phyloP scores from a whole-genome alignment of 2,888 invertebrate genomes.

The Drosophila robusta region DNA sequence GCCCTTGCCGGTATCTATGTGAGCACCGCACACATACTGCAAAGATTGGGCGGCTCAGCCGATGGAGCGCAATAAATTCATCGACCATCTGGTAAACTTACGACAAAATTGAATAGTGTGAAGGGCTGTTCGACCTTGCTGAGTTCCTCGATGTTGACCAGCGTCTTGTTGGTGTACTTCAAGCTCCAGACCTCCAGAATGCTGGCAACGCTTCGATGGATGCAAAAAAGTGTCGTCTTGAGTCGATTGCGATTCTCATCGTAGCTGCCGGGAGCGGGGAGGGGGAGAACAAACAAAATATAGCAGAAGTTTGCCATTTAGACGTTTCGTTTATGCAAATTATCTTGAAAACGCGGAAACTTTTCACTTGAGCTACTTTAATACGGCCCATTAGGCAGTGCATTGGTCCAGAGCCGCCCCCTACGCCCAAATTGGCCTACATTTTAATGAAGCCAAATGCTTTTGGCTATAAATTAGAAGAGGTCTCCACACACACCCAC shows the following conservation, averaged over 20 bases:
- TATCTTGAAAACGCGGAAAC: conserved; percentile 53
- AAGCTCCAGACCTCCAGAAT: conserved; percentile 93
- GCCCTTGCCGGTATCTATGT: conserved; percentile 89
- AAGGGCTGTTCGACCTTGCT: conserved; percentile 78
- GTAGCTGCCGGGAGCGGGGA: conserved; percentile 81
- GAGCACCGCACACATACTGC: conserved; percentile 85
- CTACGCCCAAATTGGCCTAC: conserved; percentile 47
- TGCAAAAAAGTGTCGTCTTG: conserved; percentile 88
- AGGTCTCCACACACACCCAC: not conserved
- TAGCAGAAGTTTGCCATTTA: conserved; percentile 4
- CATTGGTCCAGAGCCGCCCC: conserved; percentile 55
- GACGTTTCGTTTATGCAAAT: conserved; percentile 58
- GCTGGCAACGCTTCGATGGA: conserved; percentile 93
- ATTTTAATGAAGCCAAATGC: conserved; percentile 74
- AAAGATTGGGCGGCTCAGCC: not conserved
- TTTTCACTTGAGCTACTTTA: conserved; percentile 74
- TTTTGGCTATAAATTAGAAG: conserved; percentile 69
- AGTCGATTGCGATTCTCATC: conserved; percentile 86
- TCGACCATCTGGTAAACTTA: conserved; percentile 47
- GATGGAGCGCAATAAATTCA: not conserved
- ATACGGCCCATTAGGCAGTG: conserved; percentile 74
- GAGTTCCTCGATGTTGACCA: conserved; percentile 84
- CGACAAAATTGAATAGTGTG: conserved; percentile 83
- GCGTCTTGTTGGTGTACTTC: conserved; percentile 87
- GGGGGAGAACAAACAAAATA: not conserved